Percentiles rank a stretch among this genome's conserved stretches.
Evolutionary conservation across 2,113 vertebrate genomes (phyloP).

Genomic region (Forbesichthys papilliferus): DNA sequence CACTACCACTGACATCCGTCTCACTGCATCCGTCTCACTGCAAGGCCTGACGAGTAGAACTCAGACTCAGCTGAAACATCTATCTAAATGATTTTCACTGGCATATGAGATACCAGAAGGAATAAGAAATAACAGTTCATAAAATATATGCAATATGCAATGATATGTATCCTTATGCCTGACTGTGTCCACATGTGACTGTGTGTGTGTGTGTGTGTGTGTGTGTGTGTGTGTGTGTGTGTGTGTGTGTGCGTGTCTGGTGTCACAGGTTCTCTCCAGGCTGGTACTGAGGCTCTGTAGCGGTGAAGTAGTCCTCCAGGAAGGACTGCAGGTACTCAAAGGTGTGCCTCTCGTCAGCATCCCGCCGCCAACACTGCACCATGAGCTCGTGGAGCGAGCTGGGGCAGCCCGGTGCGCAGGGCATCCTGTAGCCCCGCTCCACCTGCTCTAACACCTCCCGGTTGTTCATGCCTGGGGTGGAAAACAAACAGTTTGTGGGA

Average conservation of each 20-base stretch:
- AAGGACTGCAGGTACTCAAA: slow-evolving; percentile 98
- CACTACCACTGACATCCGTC: neutral
- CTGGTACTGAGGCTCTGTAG: slow-evolving; percentile 98
- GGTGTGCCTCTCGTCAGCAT: slow-evolving; percentile 93
- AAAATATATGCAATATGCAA: slow-evolving; percentile 41
- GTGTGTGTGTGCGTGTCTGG: slow-evolving; percentile 2
- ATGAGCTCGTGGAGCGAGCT: slow-evolving; percentile 90
- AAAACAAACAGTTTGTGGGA: neutral
- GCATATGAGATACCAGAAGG: slow-evolving; percentile 24
- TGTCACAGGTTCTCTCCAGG: slow-evolving; percentile 89
- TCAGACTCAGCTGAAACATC: slow-evolving; percentile 51
- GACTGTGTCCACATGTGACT: slow-evolving; percentile 23
- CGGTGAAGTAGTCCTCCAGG: slow-evolving; percentile 97
- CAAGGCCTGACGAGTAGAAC: slow-evolving; percentile 65
- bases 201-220: slow-evolving; percentile 14
- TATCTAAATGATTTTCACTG: slow-evolving; percentile 41
- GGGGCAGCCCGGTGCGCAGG: slow-evolving; percentile 84
- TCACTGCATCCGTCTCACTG: slow-evolving; percentile 24
- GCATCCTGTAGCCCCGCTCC: slow-evolving; percentile 94
- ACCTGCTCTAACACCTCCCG: slow-evolving; percentile 96
- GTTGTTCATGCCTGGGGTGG: slow-evolving; percentile 91
- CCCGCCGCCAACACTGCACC: slow-evolving; percentile 93
- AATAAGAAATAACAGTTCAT: slow-evolving; percentile 25
- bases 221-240: slow-evolving; percentile 13
- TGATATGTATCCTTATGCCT: slow-evolving; percentile 47